Evolutionary conservation across 1,140 invertebrate genomes (phyloP).

Genomic region (Tetramorium parvispinum): DNA sequence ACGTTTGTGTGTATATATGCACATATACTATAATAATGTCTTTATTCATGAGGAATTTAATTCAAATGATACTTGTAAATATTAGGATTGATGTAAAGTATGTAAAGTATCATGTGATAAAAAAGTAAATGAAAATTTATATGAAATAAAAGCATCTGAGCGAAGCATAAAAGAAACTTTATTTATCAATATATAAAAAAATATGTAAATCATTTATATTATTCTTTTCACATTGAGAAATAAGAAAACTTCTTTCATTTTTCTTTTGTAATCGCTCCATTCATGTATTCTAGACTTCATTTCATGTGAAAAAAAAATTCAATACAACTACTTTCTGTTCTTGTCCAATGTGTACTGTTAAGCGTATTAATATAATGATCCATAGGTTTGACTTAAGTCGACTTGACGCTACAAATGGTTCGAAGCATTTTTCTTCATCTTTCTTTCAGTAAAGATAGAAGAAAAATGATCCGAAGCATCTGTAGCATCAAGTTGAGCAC

Average conservation of each 20-base stretch:
- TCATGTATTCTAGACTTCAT: background rate
- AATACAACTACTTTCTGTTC: background rate
- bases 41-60: conserved; percentile 28
- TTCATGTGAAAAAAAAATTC: background rate
- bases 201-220: background rate
- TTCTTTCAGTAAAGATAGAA: no score
- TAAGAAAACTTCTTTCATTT: background rate
- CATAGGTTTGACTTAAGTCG: no score
- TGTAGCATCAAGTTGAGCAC: no score
- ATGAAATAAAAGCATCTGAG: conserved; percentile 44
- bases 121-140: conserved; percentile 61
- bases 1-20: background rate
- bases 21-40: conserved; percentile 12
- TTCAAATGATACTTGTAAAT: conserved; percentile 67
- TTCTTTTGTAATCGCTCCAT: background rate
- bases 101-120: no score
- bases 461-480: no score
- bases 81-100: conserved; percentile 69
- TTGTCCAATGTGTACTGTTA: no score
- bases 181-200: background rate
- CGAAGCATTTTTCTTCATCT: no score
- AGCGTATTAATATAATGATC: no score
- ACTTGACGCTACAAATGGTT: no score
- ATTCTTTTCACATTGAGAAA: background rate
- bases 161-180: background rate